Percentiles rank a stretch among this genome's conserved stretches.
phyloP scores from a whole-genome alignment of 2,113 vertebrate species.

The Narcine bancroftii region DNA sequence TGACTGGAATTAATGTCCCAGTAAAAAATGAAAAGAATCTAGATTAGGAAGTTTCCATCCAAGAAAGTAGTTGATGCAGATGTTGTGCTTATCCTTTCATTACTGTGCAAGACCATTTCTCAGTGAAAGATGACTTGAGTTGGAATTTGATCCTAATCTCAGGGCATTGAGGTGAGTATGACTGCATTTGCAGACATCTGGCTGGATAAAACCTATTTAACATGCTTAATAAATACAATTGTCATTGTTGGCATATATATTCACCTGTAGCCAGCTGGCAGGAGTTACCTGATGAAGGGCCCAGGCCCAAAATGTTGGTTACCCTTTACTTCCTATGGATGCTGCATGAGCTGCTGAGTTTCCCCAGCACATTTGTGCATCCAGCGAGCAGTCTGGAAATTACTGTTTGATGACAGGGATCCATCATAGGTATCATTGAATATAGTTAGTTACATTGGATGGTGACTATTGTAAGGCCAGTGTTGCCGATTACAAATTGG shows the following conservation, averaged over 20 bases:
- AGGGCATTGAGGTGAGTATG: neutral
- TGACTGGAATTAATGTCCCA: neutral
- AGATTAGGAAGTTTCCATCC: neutral
- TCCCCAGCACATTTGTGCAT: too few relatives aligned
- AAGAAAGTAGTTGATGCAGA: neutral
- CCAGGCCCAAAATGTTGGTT: too few relatives aligned
- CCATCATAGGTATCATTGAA: neutral
- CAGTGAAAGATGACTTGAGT: neutral
- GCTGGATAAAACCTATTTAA: neutral
- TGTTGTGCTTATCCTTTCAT: neutral
- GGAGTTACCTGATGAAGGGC: too few relatives aligned
- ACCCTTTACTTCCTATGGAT: too few relatives aligned
- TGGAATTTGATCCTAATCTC: neutral
- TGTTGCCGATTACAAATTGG: neutral
- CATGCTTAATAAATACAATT: neutral
- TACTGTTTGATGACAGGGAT: neutral
- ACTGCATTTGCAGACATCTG: neutral
- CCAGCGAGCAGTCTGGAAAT: neutral
- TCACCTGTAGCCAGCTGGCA: neutral
- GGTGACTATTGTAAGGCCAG: neutral
- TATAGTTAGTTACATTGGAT: neutral
- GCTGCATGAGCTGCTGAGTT: too few relatives aligned
- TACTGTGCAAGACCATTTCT: neutral
- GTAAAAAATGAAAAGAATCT: neutral
- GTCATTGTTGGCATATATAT: neutral